A percentile compares a stretch with the other conserved stretches of the same genome.
phyloP scores from a whole-genome alignment of 2,888 invertebrate genomes.

The Ganaspis brasiliensis region DNA sequence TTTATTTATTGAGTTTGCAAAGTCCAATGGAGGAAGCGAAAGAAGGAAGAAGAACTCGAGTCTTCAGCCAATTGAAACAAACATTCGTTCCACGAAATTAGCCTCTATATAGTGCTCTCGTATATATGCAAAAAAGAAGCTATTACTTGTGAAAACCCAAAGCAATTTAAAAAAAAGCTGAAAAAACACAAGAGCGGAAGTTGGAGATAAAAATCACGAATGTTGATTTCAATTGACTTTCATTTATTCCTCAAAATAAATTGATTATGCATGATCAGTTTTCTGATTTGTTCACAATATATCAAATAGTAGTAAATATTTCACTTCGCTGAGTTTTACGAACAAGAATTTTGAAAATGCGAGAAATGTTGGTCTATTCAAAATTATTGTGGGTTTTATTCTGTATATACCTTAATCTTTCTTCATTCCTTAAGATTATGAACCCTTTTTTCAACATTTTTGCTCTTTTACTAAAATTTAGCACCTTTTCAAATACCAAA shows the following conservation, averaged over 20 bases:
- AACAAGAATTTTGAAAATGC: background rate
- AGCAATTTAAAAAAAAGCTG: background rate
- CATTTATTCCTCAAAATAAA: too few relatives aligned
- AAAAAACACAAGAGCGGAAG: background rate
- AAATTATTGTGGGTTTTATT: too few relatives aligned
- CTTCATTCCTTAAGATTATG: too few relatives aligned
- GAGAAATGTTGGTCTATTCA: too few relatives aligned
- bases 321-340: background rate
- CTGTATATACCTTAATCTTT: too few relatives aligned
- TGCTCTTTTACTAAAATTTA: too few relatives aligned
- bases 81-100: constrained; percentile 59
- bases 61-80: constrained; percentile 64
- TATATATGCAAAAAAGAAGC: constrained; percentile 1
- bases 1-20: constrained; percentile 60
- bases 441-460: too few relatives aligned
- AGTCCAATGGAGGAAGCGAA: constrained; percentile 42
- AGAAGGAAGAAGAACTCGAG: constrained; percentile 46
- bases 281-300: background rate
- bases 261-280: background rate
- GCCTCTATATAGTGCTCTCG: background rate
- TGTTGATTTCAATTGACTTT: background rate
- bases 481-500: background rate
- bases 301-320: background rate
- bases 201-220: background rate
- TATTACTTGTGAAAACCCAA: constrained; percentile 3